Base-by-base conservation (phyloP, 2,888 invertebrate genomes). In the Notodonta ziczac region DNA sequence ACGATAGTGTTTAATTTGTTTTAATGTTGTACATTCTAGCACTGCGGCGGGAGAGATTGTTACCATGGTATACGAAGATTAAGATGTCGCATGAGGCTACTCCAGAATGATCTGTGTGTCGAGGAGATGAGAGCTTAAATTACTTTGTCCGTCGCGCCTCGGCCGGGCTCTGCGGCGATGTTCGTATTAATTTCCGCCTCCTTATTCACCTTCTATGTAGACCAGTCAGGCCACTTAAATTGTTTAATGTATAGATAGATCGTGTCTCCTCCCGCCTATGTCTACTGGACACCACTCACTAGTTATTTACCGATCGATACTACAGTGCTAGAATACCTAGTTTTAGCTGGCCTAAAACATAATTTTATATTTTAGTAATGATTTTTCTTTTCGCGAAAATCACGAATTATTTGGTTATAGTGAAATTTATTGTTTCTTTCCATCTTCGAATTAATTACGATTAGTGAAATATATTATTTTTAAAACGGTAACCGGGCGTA, bases 301-400 rank as follows among this genome's bases (percentile, higher is more conserved):
- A 3, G 35, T 35, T 35, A 10, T 44, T 44, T 50, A 14, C n/a
- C 16, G 24, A 12, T 52, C 52, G 52, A 12, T 42, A 24, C 12
- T 42, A 42, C 35, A 54, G 14, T 59, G 39, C 59, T 59, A 32
- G 55, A 50, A n/a, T 53, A 32, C 13, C 9, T 46, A 16, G 54
- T 46, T 54, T 82, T 78, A 80, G 81, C 79, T 63, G 80, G 82
- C 67, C 80, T 82, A 76, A 76, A 77, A 77, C 74, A 50, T 59
- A 32, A 59, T 65, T 50, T 60, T 58, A 51, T 24, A 24, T 65
- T 32, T 35, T 42, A 50, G n/a, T n/a, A 55, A 14, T 42, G 16
- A 54, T 54, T 7, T 52, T 24, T 24, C 1, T 24, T 24, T 32
- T 24, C 8, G n/a, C 12, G n/a, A 24, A 10, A 10, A 24, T 6